phyloP scores from a whole-genome alignment of 2,797 vertebrate genomes.

The Arremon aurantiirostris region DNA sequence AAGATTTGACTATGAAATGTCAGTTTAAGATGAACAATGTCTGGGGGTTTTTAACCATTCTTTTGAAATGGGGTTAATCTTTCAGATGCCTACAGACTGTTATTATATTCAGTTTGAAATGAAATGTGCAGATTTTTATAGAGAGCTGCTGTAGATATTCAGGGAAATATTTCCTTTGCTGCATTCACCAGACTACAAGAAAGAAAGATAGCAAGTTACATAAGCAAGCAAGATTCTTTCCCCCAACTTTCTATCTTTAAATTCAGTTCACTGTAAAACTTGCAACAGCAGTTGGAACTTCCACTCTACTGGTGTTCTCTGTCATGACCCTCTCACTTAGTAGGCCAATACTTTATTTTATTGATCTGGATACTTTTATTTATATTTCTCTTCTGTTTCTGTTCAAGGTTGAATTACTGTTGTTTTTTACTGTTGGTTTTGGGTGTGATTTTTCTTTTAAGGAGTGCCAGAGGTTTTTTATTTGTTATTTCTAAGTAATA shows the following conservation, averaged over 20 bases:
- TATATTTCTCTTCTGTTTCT: neutral
- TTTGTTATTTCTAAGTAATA: neutral
- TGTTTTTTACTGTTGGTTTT: neutral
- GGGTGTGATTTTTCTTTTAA: neutral
- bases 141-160: neutral
- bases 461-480: neutral
- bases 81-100: neutral
- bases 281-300: neutral
- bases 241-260: neutral
- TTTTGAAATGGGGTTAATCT: neutral
- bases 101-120: neutral
- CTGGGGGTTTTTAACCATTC: neutral
- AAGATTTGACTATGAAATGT: neutral
- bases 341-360: neutral
- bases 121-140: neutral
- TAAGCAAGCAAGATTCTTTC: neutral
- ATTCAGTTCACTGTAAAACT: neutral
- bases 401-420: neutral
- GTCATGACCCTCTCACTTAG: neutral
- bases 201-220: rapidly evolving
- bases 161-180: neutral
- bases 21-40: neutral
- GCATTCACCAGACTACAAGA: neutral
- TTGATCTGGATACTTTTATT: neutral
- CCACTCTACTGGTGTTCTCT: neutral